Evolutionary conservation across 2,113 vertebrate genomes (phyloP), one percentile per base, ranked within the genome.

Genomic region (Zosterops hypoxanthus): DNA sequence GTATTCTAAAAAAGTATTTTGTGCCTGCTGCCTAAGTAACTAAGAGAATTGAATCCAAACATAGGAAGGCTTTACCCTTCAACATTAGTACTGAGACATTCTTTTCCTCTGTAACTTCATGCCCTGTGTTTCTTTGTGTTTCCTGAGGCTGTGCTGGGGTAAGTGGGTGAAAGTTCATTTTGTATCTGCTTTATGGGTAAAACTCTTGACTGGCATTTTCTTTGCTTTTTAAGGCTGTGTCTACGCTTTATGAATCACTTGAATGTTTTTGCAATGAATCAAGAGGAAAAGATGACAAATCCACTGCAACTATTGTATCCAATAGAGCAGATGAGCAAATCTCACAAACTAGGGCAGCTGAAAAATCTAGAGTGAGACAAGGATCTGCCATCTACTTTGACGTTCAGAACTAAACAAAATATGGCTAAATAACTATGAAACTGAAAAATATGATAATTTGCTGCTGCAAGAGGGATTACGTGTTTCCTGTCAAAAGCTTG

Each of bases 221-320:
- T 82, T 96, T 84, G n/a, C 21, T 92, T 97, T 97, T 94, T 52
- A 84, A 97, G 97, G 93, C 93, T 77, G n/a, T 84, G 28, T 98
- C 92, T 92, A 61, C 56, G 1, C 56, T 97, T 85, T 97, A 97
- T 91, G 96, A 97, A 46, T 93, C 96, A 52, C n/a, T 61, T 60
- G 90, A 92, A 63, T 72, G 72, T 76, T 70, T 95, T 85, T 90
- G 46, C 82, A 23, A 90, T 95, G 90, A 96, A 88, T 77, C 65
- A 72, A 92, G 61, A 84, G 73, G 73, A 69, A 87, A 77, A 79
- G 70, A 88, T 91, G 90, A 85, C 78, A 92, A 92, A 95, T 50
- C 79, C 34, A 26, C 79, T 23, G 25, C 0, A 0, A 28, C 46
- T 82, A 3, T 75, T 87, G 53, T 71, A 65, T 49, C 53, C 39